Conservation (phyloP, 2,888 invertebrate species). For the Entomobrya multifasciata region DNA sequence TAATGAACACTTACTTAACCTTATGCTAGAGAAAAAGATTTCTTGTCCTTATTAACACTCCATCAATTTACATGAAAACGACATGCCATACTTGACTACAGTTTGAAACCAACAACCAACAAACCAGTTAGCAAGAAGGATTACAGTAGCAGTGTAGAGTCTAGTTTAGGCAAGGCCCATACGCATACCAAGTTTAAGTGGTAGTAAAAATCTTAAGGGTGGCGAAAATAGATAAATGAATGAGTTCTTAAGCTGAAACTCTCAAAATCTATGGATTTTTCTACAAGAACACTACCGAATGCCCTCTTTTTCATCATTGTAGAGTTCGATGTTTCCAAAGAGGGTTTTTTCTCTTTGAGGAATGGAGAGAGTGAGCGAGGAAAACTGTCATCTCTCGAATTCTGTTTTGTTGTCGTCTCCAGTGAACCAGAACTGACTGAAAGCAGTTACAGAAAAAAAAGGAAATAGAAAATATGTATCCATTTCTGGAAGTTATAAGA, state of each 20-base stretch:
- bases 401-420: constrained; percentile 59
- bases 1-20: constrained; percentile 17
- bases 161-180: too few species aligned
- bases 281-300: constrained; percentile 10
- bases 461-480: constrained; percentile 36
- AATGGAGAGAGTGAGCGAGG: constrained; percentile 25
- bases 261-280: constrained; percentile 14
- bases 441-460: constrained; percentile 36
- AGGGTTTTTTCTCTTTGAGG: constrained; percentile 31
- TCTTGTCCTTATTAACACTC: constrained; percentile 15
- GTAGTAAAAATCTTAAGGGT: background rate
- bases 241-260: background rate
- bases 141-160: too few species aligned
- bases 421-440: constrained; percentile 65
- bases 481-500: too few species aligned
- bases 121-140: too few species aligned
- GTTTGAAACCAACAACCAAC: background rate
- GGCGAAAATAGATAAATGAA: constrained; percentile 15
- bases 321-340: constrained; percentile 30
- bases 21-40: background rate
- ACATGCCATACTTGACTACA: background rate
- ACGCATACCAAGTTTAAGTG: constrained; percentile 25
- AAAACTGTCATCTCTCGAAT: constrained; percentile 66
- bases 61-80: constrained; percentile 30
- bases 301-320: constrained; percentile 20